Percentiles rank a stretch among this genome's conserved stretches.
Evolutionary conservation across 2,797 vertebrate genomes (phyloP).

Genomic region (Uromys caudimaculatus): DNA sequence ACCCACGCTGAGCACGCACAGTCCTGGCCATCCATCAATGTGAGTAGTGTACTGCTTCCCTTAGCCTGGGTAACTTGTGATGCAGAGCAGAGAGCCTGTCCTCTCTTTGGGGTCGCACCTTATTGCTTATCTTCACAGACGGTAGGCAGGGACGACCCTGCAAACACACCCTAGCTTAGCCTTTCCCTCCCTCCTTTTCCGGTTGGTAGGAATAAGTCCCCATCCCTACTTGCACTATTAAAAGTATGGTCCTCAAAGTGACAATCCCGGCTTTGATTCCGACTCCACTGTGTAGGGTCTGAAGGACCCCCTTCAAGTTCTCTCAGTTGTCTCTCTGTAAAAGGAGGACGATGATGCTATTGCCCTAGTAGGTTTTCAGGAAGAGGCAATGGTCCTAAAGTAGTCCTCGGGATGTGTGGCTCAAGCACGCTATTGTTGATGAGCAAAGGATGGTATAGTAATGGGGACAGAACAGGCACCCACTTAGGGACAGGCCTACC

Average conservation of each 20-base stretch:
- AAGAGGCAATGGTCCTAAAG: not conserved
- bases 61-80: not conserved
- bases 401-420: not conserved
- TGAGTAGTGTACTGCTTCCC: constrained; percentile 86
- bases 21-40: constrained; percentile 99
- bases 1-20: constrained; percentile 95
- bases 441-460: not conserved
- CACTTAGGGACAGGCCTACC: not conserved
- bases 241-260: not conserved
- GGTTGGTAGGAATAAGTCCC: not conserved
- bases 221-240: not conserved
- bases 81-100: not conserved
- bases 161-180: not conserved
- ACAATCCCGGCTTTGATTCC: not conserved
- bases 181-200: not conserved
- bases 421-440: not conserved
- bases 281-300: not conserved
- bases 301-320: not conserved
- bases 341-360: not conserved
- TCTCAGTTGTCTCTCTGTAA: not conserved
- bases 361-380: not conserved
- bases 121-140: not conserved
- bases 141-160: not conserved
- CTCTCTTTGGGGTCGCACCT: not conserved
- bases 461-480: too few species aligned